Evolutionary conservation across 2,888 invertebrate genomes (phyloP), one percentile per base, ranked within the genome.

Genomic region (Calameuta filiformis): DNA sequence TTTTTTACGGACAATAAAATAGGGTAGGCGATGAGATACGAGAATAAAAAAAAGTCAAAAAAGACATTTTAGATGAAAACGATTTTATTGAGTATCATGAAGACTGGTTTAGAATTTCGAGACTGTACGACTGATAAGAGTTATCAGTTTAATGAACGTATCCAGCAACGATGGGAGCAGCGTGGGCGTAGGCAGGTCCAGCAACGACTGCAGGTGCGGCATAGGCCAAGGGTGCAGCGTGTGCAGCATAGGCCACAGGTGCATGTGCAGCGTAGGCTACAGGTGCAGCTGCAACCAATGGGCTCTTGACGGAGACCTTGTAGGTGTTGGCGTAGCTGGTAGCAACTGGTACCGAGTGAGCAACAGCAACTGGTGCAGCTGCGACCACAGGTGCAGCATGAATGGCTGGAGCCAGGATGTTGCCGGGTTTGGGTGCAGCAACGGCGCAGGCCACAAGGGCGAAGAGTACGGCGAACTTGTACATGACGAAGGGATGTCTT

Each of bases 281-380:
- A 81, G 92, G 92, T 37, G 92, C 92, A 56, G 91, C 76, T 56
- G 88, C 87, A 34, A 89, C 78, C 34, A 88, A 35, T 1, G 88
- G 85, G 80, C 85, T 86, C 83, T 88, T 88, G 78, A 87, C 82
- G 73, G 92, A 88, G 88, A 94, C 94, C 92, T 93, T 94, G 92
- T 94, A 93, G 83, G 94, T 93, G 92, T 94, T 94, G 85, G 94
- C 93, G 89, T 94, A 95, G 83, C 94, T 94, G 84, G 94, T 94
- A 83, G 94, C 94, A 35, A 93, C 93, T 71, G 94, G 94, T 3
- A 93, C 91, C 68, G 93, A 93, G 78, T 92, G 88, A 84, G 93
- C 92, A 73, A 93, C 93, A 37, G 93, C 92, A 1, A 88, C 89
- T 3, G 90, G 85, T 15, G 88, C 85, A 69, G 82, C 80, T 23